Evolutionary conservation across 1,140 invertebrate genomes (phyloP).

Genomic region (Bradysia coprophila): DNA sequence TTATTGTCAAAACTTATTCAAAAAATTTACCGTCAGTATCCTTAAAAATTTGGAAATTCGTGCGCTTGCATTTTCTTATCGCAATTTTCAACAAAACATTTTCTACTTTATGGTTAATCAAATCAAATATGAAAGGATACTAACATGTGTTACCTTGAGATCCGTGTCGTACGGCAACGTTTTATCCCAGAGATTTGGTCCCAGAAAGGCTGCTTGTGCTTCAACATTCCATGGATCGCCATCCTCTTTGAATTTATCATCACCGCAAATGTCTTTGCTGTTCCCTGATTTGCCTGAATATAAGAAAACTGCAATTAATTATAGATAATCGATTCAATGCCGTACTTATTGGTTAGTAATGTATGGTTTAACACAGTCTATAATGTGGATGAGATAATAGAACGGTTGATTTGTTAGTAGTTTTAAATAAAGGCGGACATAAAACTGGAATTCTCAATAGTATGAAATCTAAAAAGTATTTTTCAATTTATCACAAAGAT

Average conservation of each 20-base stretch:
- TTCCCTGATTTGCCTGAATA: constrained; percentile 39
- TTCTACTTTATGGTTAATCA: not conserved
- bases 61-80: no score
- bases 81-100: not conserved
- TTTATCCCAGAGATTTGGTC: constrained; percentile 89
- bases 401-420: no score
- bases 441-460: no score
- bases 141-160: constrained; percentile 74
- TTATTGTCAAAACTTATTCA: not conserved
- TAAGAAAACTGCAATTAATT: constrained; percentile 2
- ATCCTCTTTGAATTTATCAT: constrained; percentile 67
- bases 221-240: constrained; percentile 72
- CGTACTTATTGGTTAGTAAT: no score
- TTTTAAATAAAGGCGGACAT: no score
- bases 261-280: constrained; percentile 35
- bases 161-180: constrained; percentile 74
- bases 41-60: not conserved
- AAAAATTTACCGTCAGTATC: not conserved
- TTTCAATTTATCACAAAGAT: no score
- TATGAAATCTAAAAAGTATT: no score
- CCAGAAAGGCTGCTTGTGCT: constrained; percentile 81
- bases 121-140: constrained; percentile 17
- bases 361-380: no score
- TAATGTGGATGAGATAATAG: no score
- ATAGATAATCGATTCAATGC: not conserved